Base-by-base conservation (phyloP, 2,888 invertebrate genomes). In the Boloria euphrosyne region DNA sequence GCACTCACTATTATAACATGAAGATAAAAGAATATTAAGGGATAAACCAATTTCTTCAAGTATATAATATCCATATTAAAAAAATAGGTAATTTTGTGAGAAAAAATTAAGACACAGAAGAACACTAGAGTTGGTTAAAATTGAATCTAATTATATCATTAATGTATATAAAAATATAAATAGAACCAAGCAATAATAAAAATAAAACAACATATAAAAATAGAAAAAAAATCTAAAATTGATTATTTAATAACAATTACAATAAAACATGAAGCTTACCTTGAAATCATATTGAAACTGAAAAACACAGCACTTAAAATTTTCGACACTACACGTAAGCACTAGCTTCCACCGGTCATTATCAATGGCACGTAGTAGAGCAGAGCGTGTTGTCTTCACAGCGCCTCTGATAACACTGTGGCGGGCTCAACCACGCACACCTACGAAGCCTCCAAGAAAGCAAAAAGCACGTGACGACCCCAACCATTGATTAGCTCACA, bases 371-470 rank as follows among this genome's bases (percentile, higher is more conserved):
- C 31, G 27, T 16, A 63, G 47, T 52, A 55, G 79, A 67, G 75
- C 77, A 55, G 47, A 38, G 80, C 85, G 86, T 86, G 84, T 81
- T 81, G 73, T 70, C 80, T 76, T 78, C 73, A 80, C 80, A 78
- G 80, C 82, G 83, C 75, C 79, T 78, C 76, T 76, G 78, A 76
- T 70, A 76, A 80, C 82, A 88, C 88, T 88, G 86, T 77, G 77
- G 68, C 68, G 74, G 71, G 69, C 68, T 66, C 71, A 43, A 53
- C 70, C 70, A 75, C 68, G 69, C 67, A 68, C 72, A 65, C 78
- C 76, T 76, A 82, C 76, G 84, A 86, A 87, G 83, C 81, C 85
- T 85, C 78, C 79, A 81, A 72, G 76, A 75, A 76, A 76, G 76
- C 71, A 55, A 55, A 62, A 70, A 71, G 58, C 74, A 75, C 74